phyloP scores from a whole-genome alignment of 2,113 vertebrate genomes.

The Cyprichromis sp. region DNA sequence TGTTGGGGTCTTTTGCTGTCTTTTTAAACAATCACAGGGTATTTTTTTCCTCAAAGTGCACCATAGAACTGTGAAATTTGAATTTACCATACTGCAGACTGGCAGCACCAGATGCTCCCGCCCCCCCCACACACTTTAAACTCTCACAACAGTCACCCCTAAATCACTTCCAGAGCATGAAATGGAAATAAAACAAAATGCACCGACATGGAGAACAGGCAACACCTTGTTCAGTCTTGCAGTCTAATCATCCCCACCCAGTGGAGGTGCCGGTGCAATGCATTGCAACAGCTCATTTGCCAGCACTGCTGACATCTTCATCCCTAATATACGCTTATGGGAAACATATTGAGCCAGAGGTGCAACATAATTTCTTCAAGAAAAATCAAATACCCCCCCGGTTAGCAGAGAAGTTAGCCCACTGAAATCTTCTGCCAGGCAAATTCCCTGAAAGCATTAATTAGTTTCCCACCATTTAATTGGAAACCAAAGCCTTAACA shows the following conservation, averaged over 20 bases:
- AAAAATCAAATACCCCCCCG: neutral
- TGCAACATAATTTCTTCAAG: neutral
- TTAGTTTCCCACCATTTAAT: neutral
- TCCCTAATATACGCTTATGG: neutral
- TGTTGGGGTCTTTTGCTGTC: neutral
- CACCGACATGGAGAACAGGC: neutral
- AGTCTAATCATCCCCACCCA: conserved; percentile 16
- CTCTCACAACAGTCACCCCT: neutral
- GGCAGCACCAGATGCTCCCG: neutral
- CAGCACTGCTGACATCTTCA: neutral
- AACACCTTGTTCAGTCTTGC: neutral
- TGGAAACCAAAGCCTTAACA: conserved; percentile 1
- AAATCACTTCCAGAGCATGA: neutral
- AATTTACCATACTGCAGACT: neutral
- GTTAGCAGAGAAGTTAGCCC: neutral
- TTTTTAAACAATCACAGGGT: neutral
- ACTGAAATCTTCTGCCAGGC: neutral
- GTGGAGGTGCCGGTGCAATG: neutral
- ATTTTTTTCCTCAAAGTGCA: neutral
- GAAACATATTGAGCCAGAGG: neutral
- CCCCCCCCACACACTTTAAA: neutral
- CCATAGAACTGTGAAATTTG: neutral
- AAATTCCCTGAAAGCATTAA: neutral
- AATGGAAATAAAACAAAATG: conserved; percentile 6
- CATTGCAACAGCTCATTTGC: neutral